phyloP scores from a whole-genome alignment of 64 coral and sea anemone species.

The Exaiptasia diaphana region DNA sequence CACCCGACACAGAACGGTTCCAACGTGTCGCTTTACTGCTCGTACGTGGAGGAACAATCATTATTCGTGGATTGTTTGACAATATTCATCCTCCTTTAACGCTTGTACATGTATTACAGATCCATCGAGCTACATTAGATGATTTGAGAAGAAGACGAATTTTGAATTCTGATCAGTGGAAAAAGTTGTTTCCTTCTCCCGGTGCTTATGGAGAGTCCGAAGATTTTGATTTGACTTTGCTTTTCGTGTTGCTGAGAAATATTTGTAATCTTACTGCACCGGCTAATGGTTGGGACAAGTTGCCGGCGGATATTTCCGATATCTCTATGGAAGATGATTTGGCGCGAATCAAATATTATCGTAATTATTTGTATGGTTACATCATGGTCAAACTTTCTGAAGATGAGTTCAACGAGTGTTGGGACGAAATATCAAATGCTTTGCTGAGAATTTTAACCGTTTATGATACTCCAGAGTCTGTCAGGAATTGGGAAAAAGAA shows the following conservation, averaged over 20 bases:
- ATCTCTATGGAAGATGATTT: background rate
- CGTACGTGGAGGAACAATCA: background rate
- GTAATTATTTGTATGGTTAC: background rate
- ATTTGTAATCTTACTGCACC: slow-evolving; percentile 12
- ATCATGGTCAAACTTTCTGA: background rate
- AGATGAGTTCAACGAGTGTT: background rate
- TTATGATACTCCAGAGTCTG: background rate
- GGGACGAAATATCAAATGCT: background rate
- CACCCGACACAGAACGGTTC: background rate
- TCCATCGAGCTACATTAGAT: background rate
- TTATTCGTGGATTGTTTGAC: background rate
- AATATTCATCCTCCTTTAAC: background rate
- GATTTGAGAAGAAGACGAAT: background rate
- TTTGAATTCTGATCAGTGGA: background rate
- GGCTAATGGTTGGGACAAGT: background rate
- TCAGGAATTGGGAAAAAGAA: background rate
- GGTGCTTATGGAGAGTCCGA: background rate
- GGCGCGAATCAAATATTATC: background rate
- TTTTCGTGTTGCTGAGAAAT: background rate
- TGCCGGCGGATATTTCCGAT: background rate
- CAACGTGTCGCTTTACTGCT: background rate
- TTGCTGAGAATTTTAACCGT: background rate
- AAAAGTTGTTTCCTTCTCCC: background rate
- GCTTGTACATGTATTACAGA: background rate
- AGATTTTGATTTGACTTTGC: slow-evolving; percentile 12